Conservation (phyloP, 2,113 vertebrate species). For the Microcebus murinus region DNA sequence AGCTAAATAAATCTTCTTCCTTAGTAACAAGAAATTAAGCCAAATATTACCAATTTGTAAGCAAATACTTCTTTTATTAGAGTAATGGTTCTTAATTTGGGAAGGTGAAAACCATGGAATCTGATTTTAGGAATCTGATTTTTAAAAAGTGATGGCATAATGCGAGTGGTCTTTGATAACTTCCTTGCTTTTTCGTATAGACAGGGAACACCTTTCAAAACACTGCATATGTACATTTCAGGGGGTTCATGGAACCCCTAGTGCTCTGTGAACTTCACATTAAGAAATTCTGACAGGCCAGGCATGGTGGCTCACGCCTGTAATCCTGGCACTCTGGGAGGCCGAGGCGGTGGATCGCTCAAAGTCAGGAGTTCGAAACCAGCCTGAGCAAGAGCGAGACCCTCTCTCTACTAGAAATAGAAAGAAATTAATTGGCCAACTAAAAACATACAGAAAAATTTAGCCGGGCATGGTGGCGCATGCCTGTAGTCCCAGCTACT, state of each 20-base stretch:
- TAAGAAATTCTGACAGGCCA: not conserved
- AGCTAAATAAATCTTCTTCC: slow-evolving; percentile 40
- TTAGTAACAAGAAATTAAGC: slow-evolving; percentile 32
- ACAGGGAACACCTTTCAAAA: not conserved
- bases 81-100: slow-evolving; percentile 11
- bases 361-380: too few relatives aligned
- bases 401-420: too few relatives aligned
- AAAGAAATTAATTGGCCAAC: too few relatives aligned
- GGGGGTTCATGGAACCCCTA: not conserved
- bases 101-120: not conserved
- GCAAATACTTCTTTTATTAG: not conserved
- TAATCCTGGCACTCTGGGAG: too few relatives aligned
- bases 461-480: too few relatives aligned
- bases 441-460: too few relatives aligned
- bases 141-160: not conserved
- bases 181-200: not conserved
- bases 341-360: too few relatives aligned
- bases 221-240: not conserved
- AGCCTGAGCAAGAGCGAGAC: too few relatives aligned
- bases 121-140: not conserved
- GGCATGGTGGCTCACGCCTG: too few relatives aligned
- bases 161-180: too few relatives aligned
- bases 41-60: slow-evolving; percentile 23
- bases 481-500: too few relatives aligned
- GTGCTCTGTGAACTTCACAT: not conserved